Conservation (phyloP, 2,888 invertebrate genomes). For the Leptopilina myrica region DNA sequence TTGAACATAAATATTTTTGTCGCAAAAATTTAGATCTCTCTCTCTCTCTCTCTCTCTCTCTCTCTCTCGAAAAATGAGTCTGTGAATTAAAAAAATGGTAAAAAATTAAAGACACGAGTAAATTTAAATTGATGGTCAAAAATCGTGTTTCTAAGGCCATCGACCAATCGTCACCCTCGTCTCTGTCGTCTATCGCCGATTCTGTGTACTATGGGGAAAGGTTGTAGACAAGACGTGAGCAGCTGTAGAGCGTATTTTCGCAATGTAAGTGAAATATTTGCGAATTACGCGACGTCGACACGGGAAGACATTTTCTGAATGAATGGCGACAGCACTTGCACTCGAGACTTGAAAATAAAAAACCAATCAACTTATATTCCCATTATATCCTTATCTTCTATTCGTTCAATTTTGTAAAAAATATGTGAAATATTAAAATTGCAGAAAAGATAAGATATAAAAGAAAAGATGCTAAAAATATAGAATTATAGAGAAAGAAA, state of each 20-base stretch:
- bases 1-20: too few relatives aligned
- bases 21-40: too few relatives aligned
- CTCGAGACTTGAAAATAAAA: slow-evolving; percentile 16
- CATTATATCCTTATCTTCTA: background rate
- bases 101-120: slow-evolving; percentile 36
- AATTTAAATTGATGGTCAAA: slow-evolving; percentile 33
- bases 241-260: slow-evolving; percentile 73
- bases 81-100: background rate
- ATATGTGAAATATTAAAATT: background rate
- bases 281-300: slow-evolving; percentile 69
- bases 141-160: slow-evolving; percentile 35
- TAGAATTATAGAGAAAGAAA: too few relatives aligned
- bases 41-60: too few relatives aligned
- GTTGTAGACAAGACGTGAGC: slow-evolving; percentile 69
- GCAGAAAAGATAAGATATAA: too few relatives aligned
- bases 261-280: slow-evolving; percentile 65
- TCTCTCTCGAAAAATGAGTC: background rate
- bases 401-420: background rate
- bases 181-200: slow-evolving; percentile 23
- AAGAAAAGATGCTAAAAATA: too few relatives aligned
- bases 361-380: background rate
- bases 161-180: slow-evolving; percentile 47
- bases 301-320: slow-evolving; percentile 62
- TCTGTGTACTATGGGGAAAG: slow-evolving; percentile 36
- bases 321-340: slow-evolving; percentile 69